Percentiles rank a stretch among this genome's conserved stretches.
phyloP scores from a whole-genome alignment of 2,888 invertebrate genomes.

The Sepioteuthis lessoniana region DNA sequence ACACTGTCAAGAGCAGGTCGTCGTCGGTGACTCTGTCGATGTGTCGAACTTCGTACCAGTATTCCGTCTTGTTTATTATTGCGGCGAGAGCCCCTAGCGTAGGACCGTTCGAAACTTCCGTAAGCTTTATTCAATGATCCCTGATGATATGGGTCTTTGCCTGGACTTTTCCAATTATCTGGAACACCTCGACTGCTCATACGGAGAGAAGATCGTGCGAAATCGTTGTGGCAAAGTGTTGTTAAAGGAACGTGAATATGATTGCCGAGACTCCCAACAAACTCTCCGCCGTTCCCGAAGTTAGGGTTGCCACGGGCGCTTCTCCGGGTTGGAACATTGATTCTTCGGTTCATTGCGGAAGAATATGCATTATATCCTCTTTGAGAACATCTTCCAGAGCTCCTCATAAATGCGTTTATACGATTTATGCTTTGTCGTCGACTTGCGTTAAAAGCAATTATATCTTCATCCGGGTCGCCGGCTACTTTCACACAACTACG shows the following conservation, averaged over 20 bases:
- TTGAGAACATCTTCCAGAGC: constrained; percentile 44
- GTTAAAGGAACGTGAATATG: not conserved
- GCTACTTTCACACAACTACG: not conserved
- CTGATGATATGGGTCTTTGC: not conserved
- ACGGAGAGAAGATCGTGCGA: not conserved
- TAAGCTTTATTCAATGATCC: not conserved
- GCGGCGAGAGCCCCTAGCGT: not conserved
- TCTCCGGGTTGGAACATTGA: not conserved
- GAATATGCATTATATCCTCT: not conserved
- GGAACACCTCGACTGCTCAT: not conserved
- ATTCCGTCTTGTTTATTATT: not conserved
- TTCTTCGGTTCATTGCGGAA: not conserved
- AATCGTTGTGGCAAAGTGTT: not conserved
- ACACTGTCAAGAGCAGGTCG: not conserved
- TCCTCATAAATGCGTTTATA: not conserved
- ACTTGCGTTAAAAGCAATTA: not conserved
- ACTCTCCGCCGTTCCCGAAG: not conserved
- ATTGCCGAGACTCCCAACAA: not conserved
- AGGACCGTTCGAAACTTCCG: not conserved
- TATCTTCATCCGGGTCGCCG: not conserved
- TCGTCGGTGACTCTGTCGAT: not conserved
- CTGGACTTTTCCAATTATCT: not conserved
- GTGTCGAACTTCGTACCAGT: not conserved
- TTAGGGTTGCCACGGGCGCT: not conserved
- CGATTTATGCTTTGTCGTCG: constrained; percentile 37